A percentile compares a stretch with the other conserved stretches of the same genome.
Evolutionary conservation across 2,113 vertebrate species (phyloP).

Genomic region (Bubo bubo): DNA sequence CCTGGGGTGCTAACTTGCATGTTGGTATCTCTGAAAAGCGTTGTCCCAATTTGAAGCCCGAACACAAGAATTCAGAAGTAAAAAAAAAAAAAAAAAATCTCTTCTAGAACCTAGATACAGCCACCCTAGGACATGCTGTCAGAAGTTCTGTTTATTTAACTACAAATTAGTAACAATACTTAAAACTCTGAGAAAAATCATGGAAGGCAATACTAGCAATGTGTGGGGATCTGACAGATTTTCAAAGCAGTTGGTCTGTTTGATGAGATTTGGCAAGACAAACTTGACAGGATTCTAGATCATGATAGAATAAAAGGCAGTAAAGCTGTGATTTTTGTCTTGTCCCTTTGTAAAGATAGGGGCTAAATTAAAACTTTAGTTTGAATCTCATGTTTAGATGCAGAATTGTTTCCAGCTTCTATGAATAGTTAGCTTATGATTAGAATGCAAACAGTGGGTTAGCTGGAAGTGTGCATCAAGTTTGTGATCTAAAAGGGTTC

Average conservation of each 20-base stretch:
- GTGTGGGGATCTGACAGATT: neutral
- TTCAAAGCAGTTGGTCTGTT: neutral
- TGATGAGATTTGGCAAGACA: neutral
- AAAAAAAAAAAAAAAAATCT: neutral
- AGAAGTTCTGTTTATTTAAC: neutral
- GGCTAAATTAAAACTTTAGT: neutral
- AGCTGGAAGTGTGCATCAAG: neutral
- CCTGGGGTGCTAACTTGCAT: neutral
- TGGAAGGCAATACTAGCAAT: neutral
- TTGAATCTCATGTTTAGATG: neutral
- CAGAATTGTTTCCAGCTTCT: neutral
- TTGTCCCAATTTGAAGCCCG: neutral
- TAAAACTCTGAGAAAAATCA: neutral
- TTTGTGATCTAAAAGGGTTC: neutral
- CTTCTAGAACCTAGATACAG: neutral
- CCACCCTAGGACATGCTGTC: neutral
- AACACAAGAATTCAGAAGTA: neutral
- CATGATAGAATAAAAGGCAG: neutral
- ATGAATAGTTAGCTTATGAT: neutral
- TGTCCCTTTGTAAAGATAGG: neutral
- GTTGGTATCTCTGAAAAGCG: neutral
- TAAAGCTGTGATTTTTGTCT: neutral
- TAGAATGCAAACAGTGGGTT: neutral
- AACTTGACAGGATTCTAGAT: neutral
- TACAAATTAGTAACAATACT: neutral